Percentiles rank a stretch among this genome's conserved stretches.
Evolutionary conservation across 2,113 vertebrate species (phyloP).

Genomic region (Ciconia boyciana): DNA sequence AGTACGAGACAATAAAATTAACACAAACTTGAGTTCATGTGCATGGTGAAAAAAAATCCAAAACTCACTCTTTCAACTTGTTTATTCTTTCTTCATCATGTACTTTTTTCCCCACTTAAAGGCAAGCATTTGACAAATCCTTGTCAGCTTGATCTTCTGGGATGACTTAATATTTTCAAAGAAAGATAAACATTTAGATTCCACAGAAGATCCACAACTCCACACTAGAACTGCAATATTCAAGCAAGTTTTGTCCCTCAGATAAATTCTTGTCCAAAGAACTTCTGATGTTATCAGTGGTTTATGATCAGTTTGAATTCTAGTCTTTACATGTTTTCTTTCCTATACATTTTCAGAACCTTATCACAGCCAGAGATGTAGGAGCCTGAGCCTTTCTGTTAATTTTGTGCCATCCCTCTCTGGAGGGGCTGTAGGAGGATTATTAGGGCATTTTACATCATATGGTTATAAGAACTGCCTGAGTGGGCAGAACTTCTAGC

Average conservation of each 20-base stretch:
- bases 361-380: neutral
- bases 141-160: neutral
- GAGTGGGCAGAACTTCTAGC: neutral
- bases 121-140: neutral
- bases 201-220: neutral
- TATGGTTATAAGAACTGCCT: neutral
- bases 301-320: neutral
- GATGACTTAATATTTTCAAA: conserved; percentile 9
- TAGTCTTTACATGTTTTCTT: neutral
- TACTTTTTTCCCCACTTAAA: neutral
- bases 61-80: neutral
- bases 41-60: neutral
- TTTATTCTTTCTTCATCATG: neutral
- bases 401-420: neutral
- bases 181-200: conserved; percentile 7
- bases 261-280: neutral
- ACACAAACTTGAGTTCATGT: neutral
- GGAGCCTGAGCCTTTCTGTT: neutral
- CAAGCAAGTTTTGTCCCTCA: neutral
- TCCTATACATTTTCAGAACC: neutral
- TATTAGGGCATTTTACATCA: neutral
- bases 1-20: conserved; percentile 23
- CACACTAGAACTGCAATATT: conserved; percentile 2
- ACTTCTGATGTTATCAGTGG: neutral
- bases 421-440: neutral